phyloP scores from a whole-genome alignment of 2,113 vertebrate species.

The Variabilichromis moorii region DNA sequence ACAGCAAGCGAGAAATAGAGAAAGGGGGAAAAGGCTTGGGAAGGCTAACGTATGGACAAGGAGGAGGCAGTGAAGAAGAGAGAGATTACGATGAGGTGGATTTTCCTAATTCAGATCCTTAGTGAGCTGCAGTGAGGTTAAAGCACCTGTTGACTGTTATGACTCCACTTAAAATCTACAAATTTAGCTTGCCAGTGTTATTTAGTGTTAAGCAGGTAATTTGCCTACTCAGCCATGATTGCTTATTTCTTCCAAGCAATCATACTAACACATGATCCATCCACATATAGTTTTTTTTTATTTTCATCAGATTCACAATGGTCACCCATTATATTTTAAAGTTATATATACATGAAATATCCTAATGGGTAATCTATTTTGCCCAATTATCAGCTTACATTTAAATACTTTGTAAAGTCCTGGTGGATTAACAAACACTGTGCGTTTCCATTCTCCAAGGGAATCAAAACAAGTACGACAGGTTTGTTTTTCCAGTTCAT shows the following conservation, averaged over 20 bases:
- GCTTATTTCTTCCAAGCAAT: not conserved
- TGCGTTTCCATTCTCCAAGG: not conserved
- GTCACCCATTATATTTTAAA: not conserved
- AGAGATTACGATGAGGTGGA: not conserved
- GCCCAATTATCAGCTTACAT: not conserved
- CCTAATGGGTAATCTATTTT: not conserved
- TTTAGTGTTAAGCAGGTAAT: not conserved
- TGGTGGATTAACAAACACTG: not conserved
- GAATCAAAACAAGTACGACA: not conserved
- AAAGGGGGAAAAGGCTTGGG: not conserved
- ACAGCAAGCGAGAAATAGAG: not conserved
- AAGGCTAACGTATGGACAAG: not conserved
- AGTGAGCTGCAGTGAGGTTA: not conserved
- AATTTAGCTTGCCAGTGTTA: not conserved
- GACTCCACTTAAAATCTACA: not conserved
- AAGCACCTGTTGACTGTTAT: conserved; percentile 3
- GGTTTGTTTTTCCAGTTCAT: not conserved
- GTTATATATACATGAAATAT: not conserved
- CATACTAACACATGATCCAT: not conserved
- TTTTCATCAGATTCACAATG: not conserved
- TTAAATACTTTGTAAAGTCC: not conserved
- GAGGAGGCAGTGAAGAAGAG: not conserved
- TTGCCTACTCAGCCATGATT: not conserved
- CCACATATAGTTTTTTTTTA: not conserved
- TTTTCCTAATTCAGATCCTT: not conserved